Evolutionary conservation across 2,888 invertebrate species (phyloP).

Genomic region (Platypus cylindrus): DNA sequence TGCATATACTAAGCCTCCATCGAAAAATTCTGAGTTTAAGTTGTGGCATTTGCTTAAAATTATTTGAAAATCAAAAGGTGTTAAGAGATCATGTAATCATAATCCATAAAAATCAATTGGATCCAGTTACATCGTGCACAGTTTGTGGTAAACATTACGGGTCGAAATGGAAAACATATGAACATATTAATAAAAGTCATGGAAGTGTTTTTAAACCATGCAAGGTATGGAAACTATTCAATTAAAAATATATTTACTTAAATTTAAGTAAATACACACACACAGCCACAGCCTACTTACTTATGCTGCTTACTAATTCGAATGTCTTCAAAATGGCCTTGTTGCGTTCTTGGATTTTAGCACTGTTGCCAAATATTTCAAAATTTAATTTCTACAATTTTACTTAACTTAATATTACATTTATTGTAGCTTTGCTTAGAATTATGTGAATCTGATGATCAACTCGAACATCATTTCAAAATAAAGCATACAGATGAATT

Average conservation of each 20-base stretch:
- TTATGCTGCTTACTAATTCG: too few relatives aligned
- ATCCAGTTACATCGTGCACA: conserved; percentile 41
- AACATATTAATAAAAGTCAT: conserved; percentile 46
- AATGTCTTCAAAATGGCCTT: too few relatives aligned
- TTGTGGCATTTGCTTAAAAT: conserved; percentile 44
- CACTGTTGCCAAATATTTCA: too few relatives aligned
- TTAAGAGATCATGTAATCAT: conserved; percentile 42
- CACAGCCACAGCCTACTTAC: too few relatives aligned
- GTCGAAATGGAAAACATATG: conserved; percentile 45
- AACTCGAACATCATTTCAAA: conserved; percentile 39
- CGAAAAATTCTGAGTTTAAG: conserved; percentile 42
- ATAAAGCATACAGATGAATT: conserved; percentile 26
- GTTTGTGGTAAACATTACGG: conserved; percentile 48
- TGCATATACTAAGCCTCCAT: conserved; percentile 44
- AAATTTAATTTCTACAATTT: too few relatives aligned
- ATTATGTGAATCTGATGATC: conserved; percentile 41
- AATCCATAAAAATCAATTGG: conserved; percentile 37
- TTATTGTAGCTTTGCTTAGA: conserved; percentile 36
- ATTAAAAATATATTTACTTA: too few relatives aligned
- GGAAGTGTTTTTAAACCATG: conserved; percentile 45
- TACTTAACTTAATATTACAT: too few relatives aligned
- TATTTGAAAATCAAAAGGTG: conserved; percentile 42
- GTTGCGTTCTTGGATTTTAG: too few relatives aligned
- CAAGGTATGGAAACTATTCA: conserved; percentile 29
- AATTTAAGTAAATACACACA: too few relatives aligned